Conservation (phyloP, 37 sponge, comb jelly and placozoan genomes). For the Spongilla lacustris region DNA sequence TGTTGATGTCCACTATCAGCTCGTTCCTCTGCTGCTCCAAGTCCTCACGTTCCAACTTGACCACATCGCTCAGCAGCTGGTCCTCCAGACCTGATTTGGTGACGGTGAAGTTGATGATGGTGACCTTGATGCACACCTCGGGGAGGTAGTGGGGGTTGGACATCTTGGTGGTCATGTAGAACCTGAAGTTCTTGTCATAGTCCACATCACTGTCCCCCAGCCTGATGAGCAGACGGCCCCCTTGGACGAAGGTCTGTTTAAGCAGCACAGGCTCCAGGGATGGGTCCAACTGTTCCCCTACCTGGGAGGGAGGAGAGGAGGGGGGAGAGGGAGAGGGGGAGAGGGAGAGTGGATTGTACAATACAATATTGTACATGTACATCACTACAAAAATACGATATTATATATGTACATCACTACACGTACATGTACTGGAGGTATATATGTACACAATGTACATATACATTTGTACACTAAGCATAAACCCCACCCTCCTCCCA, state of each 20-base stretch:
- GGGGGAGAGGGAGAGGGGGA: background rate
- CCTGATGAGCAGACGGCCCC: constrained; percentile 92
- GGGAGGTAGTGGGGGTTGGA: constrained; percentile 99
- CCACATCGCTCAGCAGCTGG: constrained; percentile 98
- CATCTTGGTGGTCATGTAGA: constrained; percentile 99
- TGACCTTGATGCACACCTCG: constrained; percentile 98
- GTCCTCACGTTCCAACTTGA: constrained; percentile 94
- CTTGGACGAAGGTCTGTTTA: constrained; percentile 97
- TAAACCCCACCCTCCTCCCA: background rate
- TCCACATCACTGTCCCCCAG: constrained; percentile 98
- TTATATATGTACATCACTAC: too few relatives aligned
- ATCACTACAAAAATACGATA: too few relatives aligned
- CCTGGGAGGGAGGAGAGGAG: constrained; percentile 12
- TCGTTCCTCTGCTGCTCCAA: constrained; percentile 94
- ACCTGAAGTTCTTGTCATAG: constrained; percentile 99
- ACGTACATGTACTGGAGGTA: too few relatives aligned
- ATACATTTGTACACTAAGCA: background rate
- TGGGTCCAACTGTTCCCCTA: constrained; percentile 95
- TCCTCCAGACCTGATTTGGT: constrained; percentile 97
- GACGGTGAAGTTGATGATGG: constrained; percentile 99
- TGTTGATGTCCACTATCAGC: constrained; percentile 91
- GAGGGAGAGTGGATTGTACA: background rate
- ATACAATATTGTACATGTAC: background rate
- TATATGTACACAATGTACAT: background rate
- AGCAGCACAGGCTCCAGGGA: constrained; percentile 96